Evolutionary conservation across 30 jellyfish, hydroid and myxozoan species (phyloP), one percentile per base, ranked within the genome.

Genomic region (Turritopsis rubra): DNA sequence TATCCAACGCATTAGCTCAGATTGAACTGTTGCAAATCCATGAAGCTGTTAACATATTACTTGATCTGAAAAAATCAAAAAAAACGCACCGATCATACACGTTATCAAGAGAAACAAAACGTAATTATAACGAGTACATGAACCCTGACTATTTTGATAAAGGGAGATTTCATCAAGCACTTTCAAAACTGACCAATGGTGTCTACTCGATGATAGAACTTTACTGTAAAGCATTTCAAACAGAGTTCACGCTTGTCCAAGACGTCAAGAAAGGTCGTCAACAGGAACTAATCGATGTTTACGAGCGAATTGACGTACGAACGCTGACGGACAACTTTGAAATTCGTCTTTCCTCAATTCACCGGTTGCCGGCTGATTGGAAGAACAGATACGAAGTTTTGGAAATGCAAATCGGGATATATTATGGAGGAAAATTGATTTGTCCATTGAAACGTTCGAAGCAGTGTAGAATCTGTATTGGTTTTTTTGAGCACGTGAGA

Each of bases 321-420:
- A 27, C 88, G 8, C 74, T 92, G 0, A 53, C 76, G 18, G 98
- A 92, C 16, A 74, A 78, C 22, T 88, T 92, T 73, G 52, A 84
- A 16, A 20, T 88, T 13, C 72, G 88, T 25, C 21, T 92, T 28
- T 66, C 85, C 28, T 92, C 98, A 7, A 92, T 85, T 41, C 98
- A 92, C 30, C 87, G 96, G 52, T 52, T 92, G 8, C 98, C 98
- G 54, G 71, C 75, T 18, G 90, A 88, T 20, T 92, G 98, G 98
- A 92, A 92, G 75, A 18, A 53, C 0, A 85, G 73, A 70, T 89
- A 80, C 87, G 95, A 82, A 18, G 79, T 53, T 41, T 92, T 87
- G 80, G 98, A 87, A 68, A 78, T 92, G 27, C 95, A 88, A 79
- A 84, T 86, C 54, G 95, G 95, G 1, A 76, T 92, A 0, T 92